Evolutionary conservation across 2,888 invertebrate species (phyloP), one percentile per base, ranked within the genome.

Genomic region (Tenthredo amoena): DNA sequence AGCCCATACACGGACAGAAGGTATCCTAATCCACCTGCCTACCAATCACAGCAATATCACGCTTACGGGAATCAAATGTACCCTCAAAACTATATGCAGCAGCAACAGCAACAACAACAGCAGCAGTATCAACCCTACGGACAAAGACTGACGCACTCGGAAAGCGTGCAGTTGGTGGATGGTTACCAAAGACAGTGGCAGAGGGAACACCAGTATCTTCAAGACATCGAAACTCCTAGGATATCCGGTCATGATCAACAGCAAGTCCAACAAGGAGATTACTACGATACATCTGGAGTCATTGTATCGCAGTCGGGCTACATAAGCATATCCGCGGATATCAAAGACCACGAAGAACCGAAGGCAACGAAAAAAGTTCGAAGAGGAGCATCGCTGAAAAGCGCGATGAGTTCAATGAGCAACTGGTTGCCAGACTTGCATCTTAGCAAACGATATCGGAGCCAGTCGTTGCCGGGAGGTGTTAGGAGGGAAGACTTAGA

Each of bases 401-500:
- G 96, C 72, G 97, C 97, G 0, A 97, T 97, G 96, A 97, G 95
- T 90, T 96, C 97, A 0, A 96, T 97, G 91, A 97, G 96, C 90
- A 96, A 96, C 87, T 97, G 98, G 96, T 93, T 98, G 84, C 98
- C 98, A 0, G 98, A 97, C 92, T 94, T 96, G 86, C 97, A 97
- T 92, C 94, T 98, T 83, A 95, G 96, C 26, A 97, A 97, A 91
- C 95, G 97, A 89, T 96, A 96, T 92, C 95, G 98, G 89, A 98
- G 98, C 7, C 96, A 97, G 91, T 98, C 98, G 0, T 94, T 98
- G 84, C 98, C 98, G 0, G 95, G 96, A 26, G 96, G 96, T 12
- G 96, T 96, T 18, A 95, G 96, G 90, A 94, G 95, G 85, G 94
- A 95, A 88, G 94, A 94, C 92, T 93, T 93, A 91, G 96, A 91